Conservation (phyloP, 1,140 invertebrate species). For the Heliconius congener region DNA sequence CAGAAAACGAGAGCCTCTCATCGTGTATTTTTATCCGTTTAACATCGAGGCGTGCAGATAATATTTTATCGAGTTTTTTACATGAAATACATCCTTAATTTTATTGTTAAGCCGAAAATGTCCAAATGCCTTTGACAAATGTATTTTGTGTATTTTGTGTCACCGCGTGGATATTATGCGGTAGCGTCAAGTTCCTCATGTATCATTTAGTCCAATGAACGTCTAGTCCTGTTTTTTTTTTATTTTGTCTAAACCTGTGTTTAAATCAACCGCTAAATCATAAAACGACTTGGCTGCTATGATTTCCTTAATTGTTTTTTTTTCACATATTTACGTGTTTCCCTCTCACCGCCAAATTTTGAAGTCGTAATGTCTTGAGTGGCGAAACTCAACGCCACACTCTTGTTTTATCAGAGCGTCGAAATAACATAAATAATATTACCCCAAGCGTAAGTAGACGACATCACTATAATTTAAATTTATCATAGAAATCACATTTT, state of each 20-base stretch:
- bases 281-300: background rate
- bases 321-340: no score
- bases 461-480: no score
- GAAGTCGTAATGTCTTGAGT: no score
- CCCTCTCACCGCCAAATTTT: no score
- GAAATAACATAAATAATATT: no score
- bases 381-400: no score
- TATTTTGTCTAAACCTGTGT: background rate
- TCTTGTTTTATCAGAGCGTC: no score
- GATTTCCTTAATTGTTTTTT: no score
- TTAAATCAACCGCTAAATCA: background rate
- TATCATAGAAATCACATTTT: no score
- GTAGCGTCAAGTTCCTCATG: background rate
- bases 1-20: background rate
- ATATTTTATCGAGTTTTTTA: slow-evolving; percentile 10
- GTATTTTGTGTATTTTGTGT: slow-evolving; percentile 13
- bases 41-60: background rate
- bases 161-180: background rate
- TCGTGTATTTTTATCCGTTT: slow-evolving; percentile 1
- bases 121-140: background rate
- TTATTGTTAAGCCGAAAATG: background rate
- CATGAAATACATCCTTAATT: background rate
- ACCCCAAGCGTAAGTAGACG: no score
- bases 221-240: background rate
- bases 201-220: background rate